These are phyloP conservation scores for Haliclystus octoradiatus DNA, from an alignment of 30 jellyfish, hydroid and myxozoan species.

Conservation along the genomic window DNA sequence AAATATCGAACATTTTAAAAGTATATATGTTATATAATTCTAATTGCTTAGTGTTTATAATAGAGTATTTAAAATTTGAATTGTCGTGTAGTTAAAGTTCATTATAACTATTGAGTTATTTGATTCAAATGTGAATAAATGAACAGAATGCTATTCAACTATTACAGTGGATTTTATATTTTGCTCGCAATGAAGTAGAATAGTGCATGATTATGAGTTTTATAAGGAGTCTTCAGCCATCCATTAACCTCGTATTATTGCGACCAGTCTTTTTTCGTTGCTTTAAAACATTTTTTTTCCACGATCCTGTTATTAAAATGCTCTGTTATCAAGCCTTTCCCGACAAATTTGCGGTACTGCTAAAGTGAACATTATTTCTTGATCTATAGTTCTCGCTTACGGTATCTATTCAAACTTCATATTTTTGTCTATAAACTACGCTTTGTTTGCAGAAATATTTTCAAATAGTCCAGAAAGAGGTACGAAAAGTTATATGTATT, in stretches of 20 bases:
- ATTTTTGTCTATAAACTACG: background rate
- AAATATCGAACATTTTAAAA: background rate
- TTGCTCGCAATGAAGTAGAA: too few species aligned
- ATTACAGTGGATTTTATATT: too few species aligned
- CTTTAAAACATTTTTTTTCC: too few species aligned
- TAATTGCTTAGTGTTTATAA: background rate
- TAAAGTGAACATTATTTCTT: background rate
- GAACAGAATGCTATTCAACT: too few species aligned
- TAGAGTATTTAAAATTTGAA: background rate
- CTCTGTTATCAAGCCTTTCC: background rate
- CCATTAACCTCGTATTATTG: too few species aligned
- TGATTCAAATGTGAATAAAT: too few species aligned
- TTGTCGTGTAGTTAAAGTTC: too few species aligned
- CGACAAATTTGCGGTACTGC: background rate
- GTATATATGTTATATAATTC: background rate
- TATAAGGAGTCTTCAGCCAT: too few species aligned
- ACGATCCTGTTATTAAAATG: too few species aligned
- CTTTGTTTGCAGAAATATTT: background rate
- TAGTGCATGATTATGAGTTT: too few species aligned
- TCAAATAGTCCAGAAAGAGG: background rate
- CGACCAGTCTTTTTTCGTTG: too few species aligned
- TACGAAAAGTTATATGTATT: background rate
- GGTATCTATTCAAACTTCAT: background rate
- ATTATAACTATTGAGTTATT: too few species aligned
- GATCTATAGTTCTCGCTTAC: background rate